Evolutionary conservation across 2,797 vertebrate species (phyloP).

Genomic region (Anguilla megastoma): DNA sequence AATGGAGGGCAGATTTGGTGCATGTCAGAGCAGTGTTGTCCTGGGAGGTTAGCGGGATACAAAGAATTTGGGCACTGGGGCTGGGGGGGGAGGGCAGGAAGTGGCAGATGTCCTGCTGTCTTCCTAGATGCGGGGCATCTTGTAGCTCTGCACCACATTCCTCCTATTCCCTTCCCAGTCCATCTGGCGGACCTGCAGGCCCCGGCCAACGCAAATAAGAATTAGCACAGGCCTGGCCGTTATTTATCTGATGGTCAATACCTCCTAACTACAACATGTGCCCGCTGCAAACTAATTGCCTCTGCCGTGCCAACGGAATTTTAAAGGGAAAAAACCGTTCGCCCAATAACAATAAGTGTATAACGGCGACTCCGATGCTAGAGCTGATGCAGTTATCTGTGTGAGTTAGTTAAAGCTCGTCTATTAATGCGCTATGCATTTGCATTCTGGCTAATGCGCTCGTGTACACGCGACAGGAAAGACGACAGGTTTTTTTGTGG

Average conservation of each 20-base stretch:
- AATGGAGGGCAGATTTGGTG: neutral
- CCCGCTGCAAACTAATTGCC: neutral
- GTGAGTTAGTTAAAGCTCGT: neutral
- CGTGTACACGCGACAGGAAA: neutral
- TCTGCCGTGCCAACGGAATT: neutral
- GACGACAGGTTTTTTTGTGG: neutral
- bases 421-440: neutral
- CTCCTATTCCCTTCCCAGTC: neutral
- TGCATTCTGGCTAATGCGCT: neutral
- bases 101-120: neutral
- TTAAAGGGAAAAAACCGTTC: neutral
- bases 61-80: neutral
- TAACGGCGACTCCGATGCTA: neutral
- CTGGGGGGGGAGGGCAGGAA: neutral
- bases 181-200: neutral
- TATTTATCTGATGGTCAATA: neutral
- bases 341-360: neutral
- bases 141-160: neutral
- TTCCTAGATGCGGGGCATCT: neutral
- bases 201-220: neutral
- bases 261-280: conserved; percentile 1
- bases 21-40: neutral
- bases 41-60: neutral
- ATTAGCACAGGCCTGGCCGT: neutral
- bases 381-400: neutral